Evolutionary conservation across 2,113 vertebrate genomes (phyloP).

Genomic region (Daboia siamensis): DNA sequence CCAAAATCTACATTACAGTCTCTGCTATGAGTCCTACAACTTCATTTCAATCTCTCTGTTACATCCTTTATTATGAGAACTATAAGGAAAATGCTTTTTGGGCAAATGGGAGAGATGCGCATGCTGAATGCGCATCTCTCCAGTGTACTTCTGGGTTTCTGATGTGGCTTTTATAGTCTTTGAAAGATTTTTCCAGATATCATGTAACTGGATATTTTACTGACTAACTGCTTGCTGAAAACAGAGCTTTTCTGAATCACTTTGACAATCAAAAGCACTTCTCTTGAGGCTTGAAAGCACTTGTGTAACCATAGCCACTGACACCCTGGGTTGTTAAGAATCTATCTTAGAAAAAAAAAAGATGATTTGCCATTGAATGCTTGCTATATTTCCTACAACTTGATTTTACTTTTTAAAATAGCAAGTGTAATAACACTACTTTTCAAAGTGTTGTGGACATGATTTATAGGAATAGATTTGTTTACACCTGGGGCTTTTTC

Average conservation of each 20-base stretch:
- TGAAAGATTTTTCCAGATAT: neutral
- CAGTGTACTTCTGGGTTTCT: neutral
- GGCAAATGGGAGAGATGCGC: neutral
- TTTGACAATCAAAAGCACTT: neutral
- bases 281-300: neutral
- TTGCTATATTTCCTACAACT: neutral
- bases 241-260: neutral
- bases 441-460: neutral
- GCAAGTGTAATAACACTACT: neutral
- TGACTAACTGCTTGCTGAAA: neutral
- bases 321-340: neutral
- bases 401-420: neutral
- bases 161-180: neutral
- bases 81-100: neutral
- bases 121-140: neutral
- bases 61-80: neutral
- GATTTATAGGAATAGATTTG: slow-evolving; percentile 3
- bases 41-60: neutral
- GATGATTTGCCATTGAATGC: neutral
- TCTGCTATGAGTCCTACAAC: neutral
- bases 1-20: neutral
- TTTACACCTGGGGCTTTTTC: neutral
- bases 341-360: neutral
- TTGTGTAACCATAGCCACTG: neutral
- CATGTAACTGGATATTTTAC: neutral